These are phyloP conservation scores for Cerastis rubricosa DNA, from an alignment of 2,888 invertebrate species.

Conservation along the genomic window DNA sequence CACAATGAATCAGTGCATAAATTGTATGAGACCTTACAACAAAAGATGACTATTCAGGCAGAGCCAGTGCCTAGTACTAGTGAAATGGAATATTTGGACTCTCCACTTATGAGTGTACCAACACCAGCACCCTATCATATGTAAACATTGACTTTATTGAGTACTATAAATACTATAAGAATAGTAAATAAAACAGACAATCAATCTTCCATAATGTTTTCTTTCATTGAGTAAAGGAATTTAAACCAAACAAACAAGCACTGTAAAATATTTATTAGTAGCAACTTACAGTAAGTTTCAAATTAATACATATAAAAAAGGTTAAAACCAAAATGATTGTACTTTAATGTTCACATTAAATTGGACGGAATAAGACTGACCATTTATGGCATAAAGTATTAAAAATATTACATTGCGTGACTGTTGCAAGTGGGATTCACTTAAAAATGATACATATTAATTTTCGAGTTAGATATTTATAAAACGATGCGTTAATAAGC, in stretches of 20 bases:
- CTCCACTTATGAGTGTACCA: constrained; percentile 96
- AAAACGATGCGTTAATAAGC: constrained; percentile 43
- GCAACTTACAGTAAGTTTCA: constrained; percentile 81
- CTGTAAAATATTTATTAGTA: constrained; percentile 87
- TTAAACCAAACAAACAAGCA: constrained; percentile 64
- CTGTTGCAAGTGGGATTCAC: constrained; percentile 37
- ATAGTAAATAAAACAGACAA: constrained; percentile 43
- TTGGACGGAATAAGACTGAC: constrained; percentile 79
- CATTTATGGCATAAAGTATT: constrained; percentile 74
- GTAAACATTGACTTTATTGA: constrained; percentile 61
- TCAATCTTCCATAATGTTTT: constrained; percentile 8
- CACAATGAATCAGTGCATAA: constrained; percentile 96
- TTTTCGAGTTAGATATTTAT: constrained; percentile 60
- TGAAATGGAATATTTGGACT: constrained; percentile 94
- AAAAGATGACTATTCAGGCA: constrained; percentile 94
- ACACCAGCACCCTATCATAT: constrained; percentile 94
- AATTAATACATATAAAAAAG: constrained; percentile 74
- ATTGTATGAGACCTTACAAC: constrained; percentile 94
- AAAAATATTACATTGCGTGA: constrained; percentile 22
- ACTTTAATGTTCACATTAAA: constrained; percentile 50
- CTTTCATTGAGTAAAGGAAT: constrained; percentile 2
- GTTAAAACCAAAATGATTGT: constrained; percentile 61
- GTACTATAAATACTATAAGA: constrained; percentile 20
- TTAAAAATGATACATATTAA: constrained; percentile 37
- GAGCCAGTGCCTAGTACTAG: constrained; percentile 92